Conservation (phyloP, 2,888 invertebrate species). For the Drosophila tripunctata region DNA sequence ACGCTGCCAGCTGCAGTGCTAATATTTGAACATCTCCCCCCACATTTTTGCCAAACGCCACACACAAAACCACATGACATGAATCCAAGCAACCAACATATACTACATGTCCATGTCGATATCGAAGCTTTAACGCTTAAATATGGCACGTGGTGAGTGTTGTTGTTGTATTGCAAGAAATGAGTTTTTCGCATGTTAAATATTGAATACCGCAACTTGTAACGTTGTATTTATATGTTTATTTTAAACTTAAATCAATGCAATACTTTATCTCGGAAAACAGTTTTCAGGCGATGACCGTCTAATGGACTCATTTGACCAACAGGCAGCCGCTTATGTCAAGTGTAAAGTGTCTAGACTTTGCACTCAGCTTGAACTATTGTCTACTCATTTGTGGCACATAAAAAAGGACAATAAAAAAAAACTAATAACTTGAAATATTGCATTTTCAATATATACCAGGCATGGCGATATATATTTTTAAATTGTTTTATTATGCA, state of each 20-base stretch:
- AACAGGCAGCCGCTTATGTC: slow-evolving; percentile 21
- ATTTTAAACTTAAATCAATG: slow-evolving; percentile 22
- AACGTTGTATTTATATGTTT: slow-evolving; percentile 4
- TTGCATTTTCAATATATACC: slow-evolving; percentile 13
- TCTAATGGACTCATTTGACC: slow-evolving; percentile 34
- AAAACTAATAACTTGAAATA: slow-evolving; percentile 6
- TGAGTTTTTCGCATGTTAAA: slow-evolving; percentile 52
- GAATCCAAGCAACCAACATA: background rate
- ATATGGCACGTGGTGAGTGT: slow-evolving; percentile 14
- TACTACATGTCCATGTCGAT: slow-evolving; percentile 13
- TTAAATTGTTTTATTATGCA: slow-evolving; percentile 10
- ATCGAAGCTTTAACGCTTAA: slow-evolving; percentile 59
- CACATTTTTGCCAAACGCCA: slow-evolving; percentile 3
- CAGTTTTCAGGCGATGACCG: slow-evolving; percentile 3
- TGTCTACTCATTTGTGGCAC: background rate
- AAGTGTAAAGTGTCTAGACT: slow-evolving; percentile 53
- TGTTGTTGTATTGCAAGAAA: slow-evolving; percentile 46
- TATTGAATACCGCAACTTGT: slow-evolving; percentile 34
- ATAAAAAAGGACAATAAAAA: background rate
- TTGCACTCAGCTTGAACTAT: slow-evolving; percentile 32
- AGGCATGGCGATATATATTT: background rate
- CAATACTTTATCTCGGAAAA: background rate
- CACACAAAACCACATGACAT: background rate
- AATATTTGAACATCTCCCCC: slow-evolving; percentile 67
- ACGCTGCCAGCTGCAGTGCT: slow-evolving; percentile 64